These are phyloP conservation scores for Venustaconcha ellipsiformis DNA, from an alignment of 1,140 invertebrate species.

Conservation along the genomic window DNA sequence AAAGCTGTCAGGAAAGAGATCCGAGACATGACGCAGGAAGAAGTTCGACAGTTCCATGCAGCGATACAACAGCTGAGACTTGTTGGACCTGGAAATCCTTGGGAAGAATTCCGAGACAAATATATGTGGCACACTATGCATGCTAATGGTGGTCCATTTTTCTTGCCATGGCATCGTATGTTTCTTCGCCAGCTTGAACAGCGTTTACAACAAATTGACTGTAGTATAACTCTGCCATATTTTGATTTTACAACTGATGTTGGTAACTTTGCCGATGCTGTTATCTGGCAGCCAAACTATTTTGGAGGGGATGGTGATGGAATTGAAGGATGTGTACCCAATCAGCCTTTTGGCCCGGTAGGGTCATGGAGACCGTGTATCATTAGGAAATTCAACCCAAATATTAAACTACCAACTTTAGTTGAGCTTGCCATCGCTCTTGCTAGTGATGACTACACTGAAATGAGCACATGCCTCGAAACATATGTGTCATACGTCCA, in stretches of 20 bases:
- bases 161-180: constrained; percentile 60
- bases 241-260: constrained; percentile 66
- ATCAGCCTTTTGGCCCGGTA: constrained; percentile 58
- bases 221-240: constrained; percentile 60
- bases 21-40: constrained; percentile 56
- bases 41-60: constrained; percentile 55
- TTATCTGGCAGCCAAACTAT: constrained; percentile 63
- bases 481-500: constrained; percentile 58
- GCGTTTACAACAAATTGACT: constrained; percentile 60
- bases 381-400: constrained; percentile 53
- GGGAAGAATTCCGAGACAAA: constrained; percentile 60
- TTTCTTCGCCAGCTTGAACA: constrained; percentile 60
- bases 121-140: constrained; percentile 64
- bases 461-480: constrained; percentile 61
- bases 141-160: constrained; percentile 54
- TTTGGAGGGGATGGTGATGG: constrained; percentile 59
- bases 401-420: constrained; percentile 56
- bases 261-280: constrained; percentile 54
- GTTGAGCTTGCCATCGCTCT: constrained; percentile 57
- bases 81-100: constrained; percentile 44
- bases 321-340: constrained; percentile 49
- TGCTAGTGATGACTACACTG: constrained; percentile 54
- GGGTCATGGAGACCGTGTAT: constrained; percentile 62
- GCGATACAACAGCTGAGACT: constrained; percentile 52
- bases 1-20: constrained; percentile 57